phyloP scores from a whole-genome alignment of 2,797 vertebrate genomes.

The Spheniscus humboldti region DNA sequence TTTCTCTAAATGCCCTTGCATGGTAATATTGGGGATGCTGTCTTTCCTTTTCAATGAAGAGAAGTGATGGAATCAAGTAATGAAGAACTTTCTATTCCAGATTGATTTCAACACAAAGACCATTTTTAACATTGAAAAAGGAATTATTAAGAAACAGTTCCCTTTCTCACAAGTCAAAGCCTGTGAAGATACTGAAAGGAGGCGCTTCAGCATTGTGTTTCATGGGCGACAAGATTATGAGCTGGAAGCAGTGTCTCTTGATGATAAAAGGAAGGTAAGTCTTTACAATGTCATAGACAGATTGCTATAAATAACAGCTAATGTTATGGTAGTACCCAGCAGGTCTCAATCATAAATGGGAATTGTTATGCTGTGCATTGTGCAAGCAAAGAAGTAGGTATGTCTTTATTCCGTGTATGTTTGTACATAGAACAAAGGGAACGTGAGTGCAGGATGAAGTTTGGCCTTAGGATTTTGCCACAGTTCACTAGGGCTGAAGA shows the following conservation, averaged over 20 bases:
- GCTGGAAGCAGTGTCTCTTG: constrained; percentile 75
- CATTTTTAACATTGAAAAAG: constrained; percentile 84
- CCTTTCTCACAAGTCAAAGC: constrained; percentile 77
- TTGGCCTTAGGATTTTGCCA: background rate
- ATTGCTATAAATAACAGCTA: background rate
- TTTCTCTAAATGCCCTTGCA: background rate
- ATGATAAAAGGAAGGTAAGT: constrained; percentile 75
- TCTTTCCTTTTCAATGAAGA: background rate
- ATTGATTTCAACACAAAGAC: constrained; percentile 79
- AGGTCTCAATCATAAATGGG: background rate
- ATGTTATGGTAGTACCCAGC: background rate
- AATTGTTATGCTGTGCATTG: background rate
- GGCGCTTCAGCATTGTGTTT: constrained; percentile 75
- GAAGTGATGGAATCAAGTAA: background rate
- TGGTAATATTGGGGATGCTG: background rate
- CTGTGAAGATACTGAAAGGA: constrained; percentile 72
- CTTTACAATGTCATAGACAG: background rate
- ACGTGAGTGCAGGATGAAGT: background rate
- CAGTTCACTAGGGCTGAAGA: background rate
- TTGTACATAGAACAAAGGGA: background rate
- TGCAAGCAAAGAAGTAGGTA: background rate
- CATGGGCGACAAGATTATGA: constrained; percentile 76
- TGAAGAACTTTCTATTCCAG: constrained; percentile 48
- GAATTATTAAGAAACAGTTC: constrained; percentile 79
- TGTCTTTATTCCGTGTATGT: fast-evolving